Base-by-base conservation (phyloP, 2,888 invertebrate genomes). In the Idaea biselata region DNA sequence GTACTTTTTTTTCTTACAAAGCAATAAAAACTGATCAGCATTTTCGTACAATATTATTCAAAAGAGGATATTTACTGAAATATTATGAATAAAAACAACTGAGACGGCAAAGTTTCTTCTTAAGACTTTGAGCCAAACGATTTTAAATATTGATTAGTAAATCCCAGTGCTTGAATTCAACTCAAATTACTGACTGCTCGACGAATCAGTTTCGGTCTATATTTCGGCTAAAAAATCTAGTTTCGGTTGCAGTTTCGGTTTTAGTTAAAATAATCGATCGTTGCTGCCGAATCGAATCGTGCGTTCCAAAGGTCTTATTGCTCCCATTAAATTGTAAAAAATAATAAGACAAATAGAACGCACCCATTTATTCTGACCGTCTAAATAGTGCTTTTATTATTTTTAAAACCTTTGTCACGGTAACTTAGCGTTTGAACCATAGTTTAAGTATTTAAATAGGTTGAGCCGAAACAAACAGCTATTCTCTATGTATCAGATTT, bases 101-200 rank as follows among this genome's bases (percentile, higher is more conserved):
- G 44, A 44, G 44, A 44, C 44, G 6, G 44, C 44, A 11, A 44
- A 44, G 14, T 44, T 44, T 44, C 44, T 44, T 18, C 56, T 56
- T 56, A 56, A 56, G 18, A 56, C 18, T 56, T 56, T 18, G 18
- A 56, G 56, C 17, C 18, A 58, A 57, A 61, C 61, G 58, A 63
- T 65, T 67, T 67, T 61, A 69, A 67, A 66, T 65, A 68, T 69
- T 69, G 63, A 68, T 68, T 61, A 66, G 65, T 54, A 16, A 60
- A 64, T 65, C 56, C 58, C 59, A 58, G 61, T 57, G 60, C 56
- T 68, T 59, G 63, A 56, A 66, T 62, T 65, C 60, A 61, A 66
- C 64, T 58, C 18, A 60, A 60, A 63, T 14, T 44, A 44, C 14
- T 11, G 44, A 44, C 44, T 14, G 44, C 8, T 14, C 11, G 44